Evolutionary conservation across 1,140 invertebrate species (phyloP).

Genomic region (Pseudomyrmex dendroicus): DNA sequence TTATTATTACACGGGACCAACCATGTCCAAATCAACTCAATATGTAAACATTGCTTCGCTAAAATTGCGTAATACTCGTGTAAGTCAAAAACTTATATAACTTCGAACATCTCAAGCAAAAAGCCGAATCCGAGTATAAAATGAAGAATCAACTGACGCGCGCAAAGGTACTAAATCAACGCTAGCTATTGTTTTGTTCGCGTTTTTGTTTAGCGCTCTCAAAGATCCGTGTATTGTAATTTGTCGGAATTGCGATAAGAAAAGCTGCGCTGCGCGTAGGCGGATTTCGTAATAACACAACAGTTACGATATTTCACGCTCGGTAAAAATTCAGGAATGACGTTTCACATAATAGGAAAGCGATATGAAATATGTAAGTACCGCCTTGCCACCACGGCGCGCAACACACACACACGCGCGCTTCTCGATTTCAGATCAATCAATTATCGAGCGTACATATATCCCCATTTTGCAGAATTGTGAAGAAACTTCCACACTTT

Average conservation of each 20-base stretch:
- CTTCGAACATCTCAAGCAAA: no score
- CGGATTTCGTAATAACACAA: not conserved
- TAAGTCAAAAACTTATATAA: no score
- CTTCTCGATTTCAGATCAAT: not conserved
- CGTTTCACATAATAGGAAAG: conserved; percentile 33
- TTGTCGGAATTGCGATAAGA: not conserved
- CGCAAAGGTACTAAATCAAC: no score
- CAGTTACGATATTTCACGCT: conserved; percentile 21
- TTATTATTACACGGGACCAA: conserved; percentile 10
- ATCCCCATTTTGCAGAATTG: not conserved
- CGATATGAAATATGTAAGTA: conserved; percentile 28
- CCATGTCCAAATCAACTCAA: no score
- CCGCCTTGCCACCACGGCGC: not conserved
- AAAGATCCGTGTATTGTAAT: conserved; percentile 6
- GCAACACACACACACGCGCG: not conserved
- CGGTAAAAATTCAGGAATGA: conserved; percentile 20
- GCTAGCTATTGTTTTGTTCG: no score
- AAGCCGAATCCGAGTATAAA: no score
- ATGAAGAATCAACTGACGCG: no score
- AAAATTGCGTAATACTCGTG: no score
- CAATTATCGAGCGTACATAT: not conserved
- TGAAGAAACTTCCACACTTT: not conserved
- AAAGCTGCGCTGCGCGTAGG: not conserved
- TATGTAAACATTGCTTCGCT: no score
- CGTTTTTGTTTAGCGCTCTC: no score